Conservation (phyloP, 2,797 vertebrate species). For the Hippopotamyrus pictus region DNA sequence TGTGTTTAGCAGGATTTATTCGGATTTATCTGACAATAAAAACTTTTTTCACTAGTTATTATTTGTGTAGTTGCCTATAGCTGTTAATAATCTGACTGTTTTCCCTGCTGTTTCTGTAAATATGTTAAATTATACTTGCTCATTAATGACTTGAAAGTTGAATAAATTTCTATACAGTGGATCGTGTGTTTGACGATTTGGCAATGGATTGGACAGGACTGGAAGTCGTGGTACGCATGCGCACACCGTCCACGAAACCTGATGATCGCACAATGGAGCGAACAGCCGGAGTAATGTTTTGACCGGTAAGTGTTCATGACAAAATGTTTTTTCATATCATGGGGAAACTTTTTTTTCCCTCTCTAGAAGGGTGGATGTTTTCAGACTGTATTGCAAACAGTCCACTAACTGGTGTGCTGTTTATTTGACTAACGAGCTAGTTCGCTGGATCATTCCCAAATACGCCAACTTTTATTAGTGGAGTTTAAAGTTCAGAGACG, state of each 20-base stretch:
- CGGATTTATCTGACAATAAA: background rate
- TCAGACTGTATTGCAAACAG: background rate
- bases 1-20: background rate
- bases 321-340: background rate
- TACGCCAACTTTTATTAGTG: slow-evolving; percentile 37
- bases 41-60: background rate
- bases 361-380: background rate
- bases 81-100: background rate
- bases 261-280: background rate
- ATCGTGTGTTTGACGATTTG: slow-evolving; percentile 16
- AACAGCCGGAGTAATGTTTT: background rate
- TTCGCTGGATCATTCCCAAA: slow-evolving; percentile 15
- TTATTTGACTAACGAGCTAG: background rate
- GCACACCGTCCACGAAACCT: slow-evolving; percentile 5
- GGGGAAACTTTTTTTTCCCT: background rate
- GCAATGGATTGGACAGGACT: slow-evolving; percentile 47
- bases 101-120: background rate
- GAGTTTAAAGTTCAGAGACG: slow-evolving; percentile 4
- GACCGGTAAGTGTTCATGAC: background rate
- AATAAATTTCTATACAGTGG: background rate
- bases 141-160: background rate
- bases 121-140: background rate
- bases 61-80: background rate
- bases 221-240: slow-evolving; percentile 25
- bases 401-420: background rate